Percentiles rank a stretch among this genome's conserved stretches.
These are phyloP conservation scores for Coleophora flavipennella DNA, from an alignment of 2,888 invertebrate genomes.

Conservation along the genomic window DNA sequence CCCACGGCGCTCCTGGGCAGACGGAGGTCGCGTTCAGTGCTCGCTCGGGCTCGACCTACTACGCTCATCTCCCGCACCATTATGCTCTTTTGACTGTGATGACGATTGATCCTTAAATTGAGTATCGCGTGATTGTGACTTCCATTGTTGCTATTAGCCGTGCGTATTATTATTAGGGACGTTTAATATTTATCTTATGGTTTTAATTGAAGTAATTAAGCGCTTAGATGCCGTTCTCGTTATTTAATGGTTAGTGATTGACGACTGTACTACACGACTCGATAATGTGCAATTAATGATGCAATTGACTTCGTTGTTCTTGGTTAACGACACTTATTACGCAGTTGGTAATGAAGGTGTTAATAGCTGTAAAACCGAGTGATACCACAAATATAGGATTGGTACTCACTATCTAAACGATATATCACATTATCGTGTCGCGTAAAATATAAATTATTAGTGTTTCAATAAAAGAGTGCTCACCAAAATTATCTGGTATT, in stretches of 20 bases:
- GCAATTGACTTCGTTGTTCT: constrained; percentile 28
- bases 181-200: constrained; percentile 12
- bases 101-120: not conserved
- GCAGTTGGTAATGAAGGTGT: too few relatives aligned
- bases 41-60: constrained; percentile 11
- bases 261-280: constrained; percentile 48
- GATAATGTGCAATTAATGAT: constrained; percentile 58
- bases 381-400: too few relatives aligned
- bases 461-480: constrained; percentile 44
- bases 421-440: constrained; percentile 31
- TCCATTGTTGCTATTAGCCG: too few relatives aligned
- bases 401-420: too few relatives aligned
- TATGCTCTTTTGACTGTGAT: too few relatives aligned
- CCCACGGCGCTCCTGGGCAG: constrained; percentile 38
- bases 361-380: too few relatives aligned
- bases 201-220: constrained; percentile 26
- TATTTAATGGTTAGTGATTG: constrained; percentile 54
- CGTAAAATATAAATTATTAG: constrained; percentile 23
- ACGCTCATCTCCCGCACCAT: not conserved
- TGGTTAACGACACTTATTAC: too few relatives aligned
- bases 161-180: constrained; percentile 5
- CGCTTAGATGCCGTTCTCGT: constrained; percentile 43
- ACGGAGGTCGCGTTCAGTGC: constrained; percentile 57
- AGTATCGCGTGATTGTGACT: not conserved
- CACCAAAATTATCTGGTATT: constrained; percentile 88